Evolutionary conservation across 2,113 vertebrate genomes (phyloP).

Genomic region (Solea senegalensis): DNA sequence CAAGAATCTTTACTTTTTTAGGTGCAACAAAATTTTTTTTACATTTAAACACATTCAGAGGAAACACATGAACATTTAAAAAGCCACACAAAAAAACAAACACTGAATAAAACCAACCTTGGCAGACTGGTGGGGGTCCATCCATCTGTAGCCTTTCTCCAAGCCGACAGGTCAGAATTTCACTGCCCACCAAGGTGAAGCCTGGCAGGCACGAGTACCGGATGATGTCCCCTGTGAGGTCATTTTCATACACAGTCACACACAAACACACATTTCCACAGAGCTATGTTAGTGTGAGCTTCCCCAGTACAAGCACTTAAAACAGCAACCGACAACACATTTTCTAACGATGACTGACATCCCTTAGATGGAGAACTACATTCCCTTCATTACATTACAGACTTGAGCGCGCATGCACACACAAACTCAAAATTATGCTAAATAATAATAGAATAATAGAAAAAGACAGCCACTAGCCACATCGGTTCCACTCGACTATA

Average conservation of each 20-base stretch:
- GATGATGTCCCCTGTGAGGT: constrained; percentile 92
- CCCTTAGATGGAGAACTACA: constrained; percentile 30
- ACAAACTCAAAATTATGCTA: constrained; percentile 18
- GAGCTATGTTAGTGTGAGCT: constrained; percentile 26
- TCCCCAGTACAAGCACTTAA: constrained; percentile 41
- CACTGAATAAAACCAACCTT: constrained; percentile 83
- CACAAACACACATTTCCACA: constrained; percentile 22
- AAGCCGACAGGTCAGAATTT: constrained; percentile 93
- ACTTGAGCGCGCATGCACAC: background rate
- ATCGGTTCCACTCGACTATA: constrained; percentile 48
- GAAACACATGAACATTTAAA: background rate
- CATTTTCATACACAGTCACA: constrained; percentile 40
- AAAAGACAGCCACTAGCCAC: constrained; percentile 35
- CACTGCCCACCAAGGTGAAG: constrained; percentile 93
- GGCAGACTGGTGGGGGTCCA: constrained; percentile 90
- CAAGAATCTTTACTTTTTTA: background rate
- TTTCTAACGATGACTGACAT: constrained; percentile 70
- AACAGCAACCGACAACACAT: constrained; percentile 61
- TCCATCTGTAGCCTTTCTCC: constrained; percentile 96
- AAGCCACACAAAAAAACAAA: constrained; percentile 2
- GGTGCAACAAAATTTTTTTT: background rate
- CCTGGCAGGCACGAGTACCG: constrained; percentile 94
- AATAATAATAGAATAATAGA: constrained; percentile 34
- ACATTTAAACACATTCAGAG: background rate
- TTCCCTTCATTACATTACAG: constrained; percentile 51